Base-by-base conservation (phyloP, 2,113 vertebrate genomes). In the Fulica atra region DNA sequence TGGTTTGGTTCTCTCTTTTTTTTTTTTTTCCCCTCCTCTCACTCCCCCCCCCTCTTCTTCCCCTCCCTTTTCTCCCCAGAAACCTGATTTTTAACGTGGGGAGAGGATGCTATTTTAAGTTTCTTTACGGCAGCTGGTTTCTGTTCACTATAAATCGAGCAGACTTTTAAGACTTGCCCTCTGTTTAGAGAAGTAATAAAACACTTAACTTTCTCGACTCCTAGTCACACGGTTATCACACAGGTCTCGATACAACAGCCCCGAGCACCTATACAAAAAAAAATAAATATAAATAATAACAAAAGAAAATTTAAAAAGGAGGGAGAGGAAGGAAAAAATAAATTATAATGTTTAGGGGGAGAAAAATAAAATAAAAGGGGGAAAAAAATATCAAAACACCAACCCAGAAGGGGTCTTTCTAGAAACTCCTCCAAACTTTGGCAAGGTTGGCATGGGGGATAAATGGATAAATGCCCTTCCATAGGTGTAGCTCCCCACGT, bases 181-280 rank as follows among this genome's bases (percentile, higher is more conserved):
- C 98, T 98, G 98, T 98, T 98, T 98, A 96, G 96, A 98, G 96
- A 97, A 89, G 96, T 98, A 97, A 98, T 98, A 98, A 98, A 98
- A 98, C 97, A 98, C 98, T 98, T 98, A 97, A 98, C 96, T 98
- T 98, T 96, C 97, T 80, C 94, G 96, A 92, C 97, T 96, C 93
- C 94, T 78, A 96, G 96, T 97, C 97, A 96, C 96, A 97, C 97
- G 97, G 95, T 96, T 92, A 94, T 96, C 93, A 77, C 87, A 93
- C 95, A 96, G 95, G 83, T 91, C 96, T 92, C 89, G 23, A 13
- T 91, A 92, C 84, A 54, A 93, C 95, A 91, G 93, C 93, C 95
- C 48, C 35, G 28, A 97, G 94, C 94, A 94, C 94, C 94, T 93
- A 96, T 29, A 35, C 25, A 24, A 26, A 40, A 64, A 12, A 14